These are phyloP conservation scores for Axinella damicornis DNA, from an alignment of 37 sponge, comb jelly and placozoan species.

Conservation along the genomic window DNA sequence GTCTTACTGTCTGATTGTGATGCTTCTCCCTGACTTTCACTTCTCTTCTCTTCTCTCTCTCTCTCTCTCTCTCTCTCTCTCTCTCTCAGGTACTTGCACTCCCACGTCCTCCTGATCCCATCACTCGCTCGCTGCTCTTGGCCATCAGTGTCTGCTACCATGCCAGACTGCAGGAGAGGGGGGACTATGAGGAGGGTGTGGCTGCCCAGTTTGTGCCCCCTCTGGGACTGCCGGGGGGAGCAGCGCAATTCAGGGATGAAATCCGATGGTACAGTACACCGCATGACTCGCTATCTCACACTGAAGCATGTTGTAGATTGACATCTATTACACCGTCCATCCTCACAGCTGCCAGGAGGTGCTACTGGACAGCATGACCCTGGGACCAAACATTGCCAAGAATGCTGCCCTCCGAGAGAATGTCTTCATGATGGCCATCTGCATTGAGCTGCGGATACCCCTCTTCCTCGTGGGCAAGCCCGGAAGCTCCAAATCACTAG, in stretches of 20 bases:
- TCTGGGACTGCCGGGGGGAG: slow-evolving; percentile 51
- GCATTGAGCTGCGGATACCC: slow-evolving; percentile 91
- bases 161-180: slow-evolving; percentile 80
- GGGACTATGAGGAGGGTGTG: slow-evolving; percentile 58
- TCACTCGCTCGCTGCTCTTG: slow-evolving; percentile 51
- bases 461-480: slow-evolving; percentile 94
- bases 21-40: too few species aligned
- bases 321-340: too few species aligned
- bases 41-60: background rate
- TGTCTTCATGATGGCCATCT: slow-evolving; percentile 96
- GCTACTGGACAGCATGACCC: slow-evolving; percentile 77
- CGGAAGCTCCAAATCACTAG: slow-evolving; percentile 94
- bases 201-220: slow-evolving; percentile 35
- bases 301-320: too few species aligned
- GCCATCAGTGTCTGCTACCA: slow-evolving; percentile 80
- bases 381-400: slow-evolving; percentile 82
- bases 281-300: too few species aligned
- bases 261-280: slow-evolving; percentile 70
- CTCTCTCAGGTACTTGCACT: too few species aligned
- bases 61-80: background rate
- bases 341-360: slow-evolving; percentile 75
- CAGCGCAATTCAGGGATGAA: slow-evolving; percentile 58
- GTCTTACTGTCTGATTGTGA: background rate
- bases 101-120: background rate
- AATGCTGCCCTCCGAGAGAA: slow-evolving; percentile 94